These are phyloP conservation scores for Hippocampus mohnikei DNA, from an alignment of 2,113 vertebrate genomes.

Conservation along the genomic window DNA sequence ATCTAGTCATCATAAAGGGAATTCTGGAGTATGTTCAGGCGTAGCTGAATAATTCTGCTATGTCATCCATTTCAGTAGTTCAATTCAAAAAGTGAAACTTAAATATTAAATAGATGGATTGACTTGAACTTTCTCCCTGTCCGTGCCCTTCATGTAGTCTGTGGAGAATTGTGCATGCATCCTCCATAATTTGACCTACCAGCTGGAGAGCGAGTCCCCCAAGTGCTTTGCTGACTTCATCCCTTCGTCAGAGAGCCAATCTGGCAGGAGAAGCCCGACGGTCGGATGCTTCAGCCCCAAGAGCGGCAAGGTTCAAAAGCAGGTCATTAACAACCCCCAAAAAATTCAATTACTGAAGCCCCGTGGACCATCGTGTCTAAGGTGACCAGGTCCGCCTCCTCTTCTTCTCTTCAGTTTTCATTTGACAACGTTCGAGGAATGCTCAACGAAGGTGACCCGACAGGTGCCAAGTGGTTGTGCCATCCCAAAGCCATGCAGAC, in stretches of 20 bases:
- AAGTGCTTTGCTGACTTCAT: constrained; percentile 72
- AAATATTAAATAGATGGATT: too few species aligned
- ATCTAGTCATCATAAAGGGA: not conserved
- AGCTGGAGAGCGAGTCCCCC: constrained; percentile 81
- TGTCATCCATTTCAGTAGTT: too few species aligned
- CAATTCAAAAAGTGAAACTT: not conserved
- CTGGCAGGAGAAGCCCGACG: constrained; percentile 65
- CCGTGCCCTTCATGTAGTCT: constrained; percentile 68
- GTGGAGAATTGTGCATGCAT: constrained; percentile 92
- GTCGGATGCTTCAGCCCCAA: constrained; percentile 88
- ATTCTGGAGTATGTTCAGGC: not conserved
- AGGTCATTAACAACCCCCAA: constrained; percentile 33
- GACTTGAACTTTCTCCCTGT: not conserved
- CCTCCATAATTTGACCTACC: constrained; percentile 90
- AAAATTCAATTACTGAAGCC: not conserved
- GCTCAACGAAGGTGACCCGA: constrained; percentile 68
- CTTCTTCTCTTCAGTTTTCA: constrained; percentile 28
- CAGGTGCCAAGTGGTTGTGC: constrained; percentile 78
- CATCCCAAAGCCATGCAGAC: constrained; percentile 81
- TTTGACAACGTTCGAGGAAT: constrained; percentile 54
- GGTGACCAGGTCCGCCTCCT: not conserved
- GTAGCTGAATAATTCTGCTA: too few species aligned
- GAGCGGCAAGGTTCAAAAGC: constrained; percentile 72
- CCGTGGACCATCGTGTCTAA: not conserved
- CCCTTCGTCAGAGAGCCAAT: constrained; percentile 16